Base-by-base conservation (phyloP, 2,797 vertebrate genomes). In the Hybognathus amarus region DNA sequence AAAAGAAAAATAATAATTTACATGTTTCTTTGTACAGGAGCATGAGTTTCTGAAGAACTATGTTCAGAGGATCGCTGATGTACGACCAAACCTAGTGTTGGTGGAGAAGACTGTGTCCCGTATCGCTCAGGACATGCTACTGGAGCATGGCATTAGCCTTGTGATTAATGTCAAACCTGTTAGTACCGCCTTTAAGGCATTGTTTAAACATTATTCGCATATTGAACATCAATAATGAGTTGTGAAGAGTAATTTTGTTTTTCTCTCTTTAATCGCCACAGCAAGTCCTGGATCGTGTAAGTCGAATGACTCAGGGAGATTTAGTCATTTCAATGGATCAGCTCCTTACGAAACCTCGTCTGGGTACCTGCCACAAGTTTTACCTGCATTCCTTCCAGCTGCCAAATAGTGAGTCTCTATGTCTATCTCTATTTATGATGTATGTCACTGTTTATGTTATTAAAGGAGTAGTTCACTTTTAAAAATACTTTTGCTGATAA, bases 261-360 rank as follows among this genome's bases (percentile, higher is more conserved):
- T 33, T 33, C 54, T 63, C 9, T 30, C 1, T 33, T 83, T 42
- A 69, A 83, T 68, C 11, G 6, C 38, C 90, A 56, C 88, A 99
- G 98, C 97, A 98, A 98, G 98, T 99, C 68, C 92, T 99, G 88
- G 97, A 99, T 89, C 89, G 97, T 47, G 97, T 99, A 84, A 97
- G 98, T 89, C 96, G 95, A 15, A 97, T 99, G 97, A 99, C 98
- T 20, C 98, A 99, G 91, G 98, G 97, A 38, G 98, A 99, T 92
- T 94, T 99, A 89, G 97, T 99, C n/a, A 96, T 99, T 96, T 99
- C 98, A n/a, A 98, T 99, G 98, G 98, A 99, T 91, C 98, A 99
- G 80, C 94, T 99, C 50, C 94, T 99, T 89, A 99, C 98, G 45
- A 99, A 99, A 92, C 98, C 98, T 84, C 97, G 95, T 45, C 90